A percentile compares a stretch with the other conserved stretches of the same genome.
Evolutionary conservation across 2,113 vertebrate genomes (phyloP).

Genomic region (Chitala chitala): DNA sequence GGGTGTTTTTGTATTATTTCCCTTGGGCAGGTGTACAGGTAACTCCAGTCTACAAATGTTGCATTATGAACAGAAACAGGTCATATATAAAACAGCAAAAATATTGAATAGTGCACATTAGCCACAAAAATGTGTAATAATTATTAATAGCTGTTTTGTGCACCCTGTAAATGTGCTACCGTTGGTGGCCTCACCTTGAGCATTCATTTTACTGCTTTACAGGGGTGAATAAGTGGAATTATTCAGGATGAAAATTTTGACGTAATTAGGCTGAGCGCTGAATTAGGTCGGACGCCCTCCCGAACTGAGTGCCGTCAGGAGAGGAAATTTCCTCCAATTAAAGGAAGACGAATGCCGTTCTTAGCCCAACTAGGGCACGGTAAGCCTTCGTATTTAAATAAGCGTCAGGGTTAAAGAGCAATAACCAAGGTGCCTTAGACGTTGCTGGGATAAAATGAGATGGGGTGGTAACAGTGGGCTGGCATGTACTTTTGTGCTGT

Average conservation of each 20-base stretch:
- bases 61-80: too few relatives aligned
- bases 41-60: too few relatives aligned
- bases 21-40: too few relatives aligned
- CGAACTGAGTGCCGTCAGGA: not conserved
- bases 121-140: not conserved
- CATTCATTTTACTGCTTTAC: not conserved
- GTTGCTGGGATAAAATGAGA: not conserved
- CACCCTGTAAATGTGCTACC: not conserved
- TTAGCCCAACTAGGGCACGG: constrained; percentile 44
- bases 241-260: not conserved
- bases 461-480: constrained; percentile 37
- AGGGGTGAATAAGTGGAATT: not conserved
- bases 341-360: constrained; percentile 58
- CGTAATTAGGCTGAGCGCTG: constrained; percentile 4
- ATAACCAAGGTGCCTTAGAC: not conserved
- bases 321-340: constrained; percentile 36
- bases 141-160: not conserved
- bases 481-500: too few relatives aligned
- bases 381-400: constrained; percentile 39
- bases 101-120: too few relatives aligned
- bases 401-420: constrained; percentile 30
- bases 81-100: not conserved
- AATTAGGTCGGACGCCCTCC: constrained; percentile 11
- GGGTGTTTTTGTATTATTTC: too few relatives aligned
- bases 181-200: not conserved